Evolutionary conservation across 2,113 vertebrate genomes (phyloP).

Genomic region (Corythoichthys intestinalis): DNA sequence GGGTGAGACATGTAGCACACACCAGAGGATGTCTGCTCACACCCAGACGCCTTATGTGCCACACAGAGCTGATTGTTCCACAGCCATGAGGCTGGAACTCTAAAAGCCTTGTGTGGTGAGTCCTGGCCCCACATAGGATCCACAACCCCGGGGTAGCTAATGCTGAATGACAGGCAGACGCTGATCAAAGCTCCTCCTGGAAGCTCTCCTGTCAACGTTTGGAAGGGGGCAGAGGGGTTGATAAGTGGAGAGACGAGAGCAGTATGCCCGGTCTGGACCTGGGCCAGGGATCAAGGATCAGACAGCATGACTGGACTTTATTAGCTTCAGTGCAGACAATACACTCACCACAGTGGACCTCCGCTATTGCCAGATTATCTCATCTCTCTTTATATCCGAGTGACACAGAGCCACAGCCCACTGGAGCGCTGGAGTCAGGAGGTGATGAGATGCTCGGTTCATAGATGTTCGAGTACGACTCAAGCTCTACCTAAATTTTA

Average conservation of each 20-base stretch:
- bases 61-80: constrained; percentile 63
- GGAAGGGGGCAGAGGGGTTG: constrained; percentile 47
- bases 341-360: constrained; percentile 53
- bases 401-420: constrained; percentile 18
- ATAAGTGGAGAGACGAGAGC: constrained; percentile 61
- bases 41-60: constrained; percentile 55
- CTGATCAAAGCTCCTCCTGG: constrained; percentile 67
- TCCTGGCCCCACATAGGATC: constrained; percentile 44
- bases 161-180: constrained; percentile 69
- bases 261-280: constrained; percentile 57
- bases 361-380: constrained; percentile 63
- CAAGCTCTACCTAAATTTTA: neutral
- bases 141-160: constrained; percentile 53
- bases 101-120: constrained; percentile 39
- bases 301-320: constrained; percentile 61
- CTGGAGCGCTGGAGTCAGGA: constrained; percentile 20
- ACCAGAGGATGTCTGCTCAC: constrained; percentile 58
- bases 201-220: constrained; percentile 56
- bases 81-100: constrained; percentile 39
- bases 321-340: constrained; percentile 68
- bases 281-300: constrained; percentile 63
- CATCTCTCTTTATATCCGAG: constrained; percentile 49
- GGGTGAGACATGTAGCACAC: constrained; percentile 68
- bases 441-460: constrained; percentile 31
- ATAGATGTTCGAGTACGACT: constrained; percentile 25